Evolutionary conservation across 2,113 vertebrate genomes (phyloP).

Genomic region (Hippocampus comes): DNA sequence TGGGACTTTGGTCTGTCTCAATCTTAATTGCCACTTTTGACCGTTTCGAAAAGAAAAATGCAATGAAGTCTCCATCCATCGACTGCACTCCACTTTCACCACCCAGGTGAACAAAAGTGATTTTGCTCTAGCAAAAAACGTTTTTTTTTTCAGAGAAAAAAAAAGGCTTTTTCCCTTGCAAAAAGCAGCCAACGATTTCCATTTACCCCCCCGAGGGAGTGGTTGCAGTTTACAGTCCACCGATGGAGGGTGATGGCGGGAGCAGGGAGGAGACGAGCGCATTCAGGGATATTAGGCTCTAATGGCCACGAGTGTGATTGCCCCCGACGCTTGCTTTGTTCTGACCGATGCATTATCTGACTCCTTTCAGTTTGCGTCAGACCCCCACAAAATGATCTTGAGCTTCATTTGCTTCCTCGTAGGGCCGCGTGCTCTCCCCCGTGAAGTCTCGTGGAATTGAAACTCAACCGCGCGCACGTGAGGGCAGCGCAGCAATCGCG

Average conservation of each 20-base stretch:
- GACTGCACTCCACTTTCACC: slow-evolving; percentile 6
- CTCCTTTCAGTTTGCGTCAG: slow-evolving; percentile 19
- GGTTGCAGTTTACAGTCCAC: slow-evolving; percentile 40
- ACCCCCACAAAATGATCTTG: slow-evolving; percentile 19
- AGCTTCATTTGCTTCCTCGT: slow-evolving; percentile 16
- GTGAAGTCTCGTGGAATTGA: slow-evolving; percentile 23
- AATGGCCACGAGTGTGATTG: slow-evolving; percentile 46
- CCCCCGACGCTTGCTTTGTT: slow-evolving; percentile 26
- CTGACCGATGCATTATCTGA: slow-evolving; percentile 29
- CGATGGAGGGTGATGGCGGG: slow-evolving; percentile 39
- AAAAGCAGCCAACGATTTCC: slow-evolving; percentile 51
- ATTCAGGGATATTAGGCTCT: slow-evolving; percentile 37
- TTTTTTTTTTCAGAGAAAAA: slow-evolving; percentile 33
- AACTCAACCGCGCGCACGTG: slow-evolving; percentile 14
- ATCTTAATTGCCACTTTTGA: neutral
- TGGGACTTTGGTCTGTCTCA: neutral
- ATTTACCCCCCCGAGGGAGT: slow-evolving; percentile 29
- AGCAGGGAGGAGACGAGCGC: slow-evolving; percentile 19
- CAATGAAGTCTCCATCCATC: neutral
- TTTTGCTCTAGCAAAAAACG: slow-evolving; percentile 28
- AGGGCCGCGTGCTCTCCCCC: slow-evolving; percentile 30
- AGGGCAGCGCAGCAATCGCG: slow-evolving; percentile 30
- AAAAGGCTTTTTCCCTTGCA: slow-evolving; percentile 32
- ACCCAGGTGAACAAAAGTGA: slow-evolving; percentile 18
- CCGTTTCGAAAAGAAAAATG: slow-evolving; percentile 13